Percentiles rank a stretch among this genome's conserved stretches.
phyloP scores from a whole-genome alignment of 2,888 invertebrate genomes.

The Caenorhabditis sinica region DNA sequence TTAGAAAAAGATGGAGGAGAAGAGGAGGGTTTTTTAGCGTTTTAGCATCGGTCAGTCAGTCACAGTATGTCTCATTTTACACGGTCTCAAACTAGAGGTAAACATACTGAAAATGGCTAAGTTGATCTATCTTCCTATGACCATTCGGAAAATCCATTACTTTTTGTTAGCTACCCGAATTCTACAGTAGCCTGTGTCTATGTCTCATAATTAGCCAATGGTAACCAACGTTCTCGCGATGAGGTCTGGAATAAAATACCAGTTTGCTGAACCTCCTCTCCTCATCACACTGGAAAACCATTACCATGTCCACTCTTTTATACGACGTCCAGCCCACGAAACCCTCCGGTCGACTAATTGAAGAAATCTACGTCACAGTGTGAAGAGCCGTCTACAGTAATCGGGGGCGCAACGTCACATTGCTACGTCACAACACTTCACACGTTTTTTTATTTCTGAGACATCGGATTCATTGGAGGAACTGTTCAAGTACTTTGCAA shows the following conservation, averaged over 20 bases:
- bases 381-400: conserved; percentile 65
- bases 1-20: conserved; percentile 36
- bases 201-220: conserved; percentile 45
- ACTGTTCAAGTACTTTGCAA: conserved; percentile 61
- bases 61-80: conserved; percentile 59
- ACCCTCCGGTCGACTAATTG: conserved; percentile 53
- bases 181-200: conserved; percentile 49
- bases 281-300: conserved; percentile 48
- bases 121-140: conserved; percentile 17
- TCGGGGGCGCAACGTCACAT: conserved; percentile 52
- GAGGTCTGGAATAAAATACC: conserved; percentile 40
- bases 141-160: conserved; percentile 49
- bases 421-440: conserved; percentile 64
- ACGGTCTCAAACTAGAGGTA: conserved; percentile 49
- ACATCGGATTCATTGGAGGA: conserved; percentile 29
- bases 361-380: conserved; percentile 60
- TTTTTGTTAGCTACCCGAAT: conserved; percentile 16
- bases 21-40: neutral
- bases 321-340: conserved; percentile 56
- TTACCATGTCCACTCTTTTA: conserved; percentile 66
- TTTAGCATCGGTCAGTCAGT: conserved; percentile 29
- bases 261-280: conserved; percentile 54
- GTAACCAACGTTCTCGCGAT: conserved; percentile 48
- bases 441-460: conserved; percentile 38
- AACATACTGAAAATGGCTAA: conserved; percentile 40